Conservation (phyloP, 2,113 vertebrate species). For the Atlantisia rogersi region DNA sequence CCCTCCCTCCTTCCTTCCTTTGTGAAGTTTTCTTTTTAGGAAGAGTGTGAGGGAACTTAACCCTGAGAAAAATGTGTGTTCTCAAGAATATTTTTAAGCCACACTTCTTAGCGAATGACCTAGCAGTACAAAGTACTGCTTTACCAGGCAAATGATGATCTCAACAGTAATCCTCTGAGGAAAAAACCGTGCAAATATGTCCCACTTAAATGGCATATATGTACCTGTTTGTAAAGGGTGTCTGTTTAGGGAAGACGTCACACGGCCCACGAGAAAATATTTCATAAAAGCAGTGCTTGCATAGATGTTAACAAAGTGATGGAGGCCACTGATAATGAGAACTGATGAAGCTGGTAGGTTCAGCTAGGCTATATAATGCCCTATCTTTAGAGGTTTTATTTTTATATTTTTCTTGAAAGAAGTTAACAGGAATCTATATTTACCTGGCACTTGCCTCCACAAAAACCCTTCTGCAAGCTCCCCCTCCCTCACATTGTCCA, state of each 20-base stretch:
- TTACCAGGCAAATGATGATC: not conserved
- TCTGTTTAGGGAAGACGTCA: not conserved
- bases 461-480: not conserved
- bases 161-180: not conserved
- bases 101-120: accelerated
- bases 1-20: not conserved
- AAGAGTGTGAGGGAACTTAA: not conserved
- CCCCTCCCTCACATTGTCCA: not conserved
- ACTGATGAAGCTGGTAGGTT: not conserved
- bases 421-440: not conserved
- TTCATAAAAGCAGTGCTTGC: not conserved
- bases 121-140: not conserved
- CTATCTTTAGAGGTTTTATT: not conserved
- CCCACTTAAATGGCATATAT: not conserved
- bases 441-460: not conserved
- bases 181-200: not conserved
- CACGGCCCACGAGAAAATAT: not conserved
- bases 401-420: not conserved
- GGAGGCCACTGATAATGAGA: not conserved
- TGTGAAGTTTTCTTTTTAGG: accelerated
- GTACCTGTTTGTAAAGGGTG: not conserved
- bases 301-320: not conserved
- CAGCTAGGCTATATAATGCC: not conserved
- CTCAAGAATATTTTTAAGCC: not conserved
- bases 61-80: not conserved